Conservation (phyloP, 2,888 invertebrate species). For the Zonitis immaculata region DNA sequence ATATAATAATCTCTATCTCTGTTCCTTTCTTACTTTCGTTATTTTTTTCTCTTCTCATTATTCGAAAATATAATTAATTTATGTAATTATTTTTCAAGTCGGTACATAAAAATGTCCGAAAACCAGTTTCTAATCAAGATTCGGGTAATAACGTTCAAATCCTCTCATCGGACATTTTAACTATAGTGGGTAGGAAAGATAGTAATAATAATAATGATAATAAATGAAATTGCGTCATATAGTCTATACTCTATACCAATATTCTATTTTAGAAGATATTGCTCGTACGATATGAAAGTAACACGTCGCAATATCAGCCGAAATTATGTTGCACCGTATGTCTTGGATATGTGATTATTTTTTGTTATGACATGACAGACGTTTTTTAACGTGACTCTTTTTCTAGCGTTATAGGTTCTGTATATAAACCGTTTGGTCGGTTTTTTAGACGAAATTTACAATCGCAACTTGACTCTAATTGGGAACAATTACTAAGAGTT, state of each 20-base stretch:
- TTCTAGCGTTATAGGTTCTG: too few relatives aligned
- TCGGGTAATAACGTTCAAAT: conserved; percentile 34
- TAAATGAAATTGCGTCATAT: conserved; percentile 22
- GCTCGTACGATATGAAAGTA: too few relatives aligned
- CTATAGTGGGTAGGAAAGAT: conserved; percentile 26
- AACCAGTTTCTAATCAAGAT: conserved; percentile 40
- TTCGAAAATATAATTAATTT: conserved; percentile 21
- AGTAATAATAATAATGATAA: conserved; percentile 26
- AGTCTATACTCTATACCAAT: conserved; percentile 3
- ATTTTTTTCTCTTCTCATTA: neutral
- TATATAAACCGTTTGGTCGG: too few relatives aligned
- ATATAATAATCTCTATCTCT: neutral
- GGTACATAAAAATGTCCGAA: conserved; percentile 22
- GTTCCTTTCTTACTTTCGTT: neutral
- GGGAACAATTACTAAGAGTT: too few relatives aligned
- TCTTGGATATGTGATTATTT: too few relatives aligned
- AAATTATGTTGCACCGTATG: too few relatives aligned
- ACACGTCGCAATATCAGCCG: too few relatives aligned
- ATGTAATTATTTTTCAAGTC: conserved; percentile 21
- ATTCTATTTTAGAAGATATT: neutral
- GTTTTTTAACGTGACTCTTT: too few relatives aligned
- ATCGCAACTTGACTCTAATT: too few relatives aligned
- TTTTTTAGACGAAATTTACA: too few relatives aligned
- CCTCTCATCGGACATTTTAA: conserved; percentile 6
- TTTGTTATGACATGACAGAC: too few relatives aligned